phyloP scores from a whole-genome alignment of 2,888 invertebrate genomes.

The Aspidiotus destructor region DNA sequence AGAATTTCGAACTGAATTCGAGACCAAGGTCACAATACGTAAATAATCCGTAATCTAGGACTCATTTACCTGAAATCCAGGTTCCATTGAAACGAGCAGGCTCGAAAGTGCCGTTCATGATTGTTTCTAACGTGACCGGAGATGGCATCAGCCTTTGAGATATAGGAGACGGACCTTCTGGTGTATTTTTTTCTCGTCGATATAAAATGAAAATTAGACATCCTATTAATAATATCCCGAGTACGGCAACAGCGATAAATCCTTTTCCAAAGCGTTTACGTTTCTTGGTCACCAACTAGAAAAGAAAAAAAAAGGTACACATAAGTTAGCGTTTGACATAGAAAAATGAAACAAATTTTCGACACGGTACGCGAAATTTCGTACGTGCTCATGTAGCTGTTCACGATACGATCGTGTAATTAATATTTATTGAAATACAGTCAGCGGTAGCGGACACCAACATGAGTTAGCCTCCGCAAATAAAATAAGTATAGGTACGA shows the following conservation, averaged over 20 bases:
- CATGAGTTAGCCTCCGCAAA: too few relatives aligned
- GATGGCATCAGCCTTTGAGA: conserved; percentile 6
- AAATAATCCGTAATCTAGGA: not conserved
- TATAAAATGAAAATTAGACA: conserved; percentile 21
- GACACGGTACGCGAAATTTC: too few relatives aligned
- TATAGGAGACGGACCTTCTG: conserved; percentile 9
- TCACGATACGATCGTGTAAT: too few relatives aligned
- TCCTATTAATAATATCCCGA: conserved; percentile 21
- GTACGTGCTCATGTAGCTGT: too few relatives aligned
- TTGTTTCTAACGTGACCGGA: conserved; percentile 16
- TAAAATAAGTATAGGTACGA: too few relatives aligned
- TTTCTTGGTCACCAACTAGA: conserved; percentile 27
- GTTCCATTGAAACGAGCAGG: conserved; percentile 65
- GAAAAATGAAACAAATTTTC: too few relatives aligned
- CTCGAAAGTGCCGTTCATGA: conserved; percentile 34
- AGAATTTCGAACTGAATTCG: too few relatives aligned
- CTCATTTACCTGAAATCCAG: conserved; percentile 62
- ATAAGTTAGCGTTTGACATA: not conserved
- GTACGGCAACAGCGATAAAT: conserved; percentile 8
- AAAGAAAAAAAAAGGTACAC: conserved; percentile 3
- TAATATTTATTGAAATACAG: too few relatives aligned
- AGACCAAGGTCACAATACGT: too few relatives aligned
- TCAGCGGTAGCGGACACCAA: too few relatives aligned
- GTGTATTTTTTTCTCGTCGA: conserved; percentile 11
- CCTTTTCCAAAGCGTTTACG: conserved; percentile 16